A percentile compares a stretch with the other conserved stretches of the same genome.
phyloP scores from a whole-genome alignment of 2,113 vertebrate species.

The Corythornis cristatus region DNA sequence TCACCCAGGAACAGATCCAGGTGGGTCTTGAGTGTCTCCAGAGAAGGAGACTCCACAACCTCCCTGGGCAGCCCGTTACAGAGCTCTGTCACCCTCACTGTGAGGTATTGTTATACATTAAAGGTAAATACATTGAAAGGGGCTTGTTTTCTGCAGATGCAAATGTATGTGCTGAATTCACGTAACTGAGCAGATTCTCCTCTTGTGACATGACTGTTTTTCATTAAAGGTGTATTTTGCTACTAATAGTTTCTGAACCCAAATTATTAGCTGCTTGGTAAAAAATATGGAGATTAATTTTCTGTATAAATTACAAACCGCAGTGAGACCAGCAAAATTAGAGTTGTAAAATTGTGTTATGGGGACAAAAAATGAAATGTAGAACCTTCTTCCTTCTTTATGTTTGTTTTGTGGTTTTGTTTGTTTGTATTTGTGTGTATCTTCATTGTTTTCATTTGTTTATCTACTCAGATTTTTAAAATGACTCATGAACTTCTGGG shows the following conservation, averaged over 20 bases:
- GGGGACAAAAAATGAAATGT: background rate
- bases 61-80: too few relatives aligned
- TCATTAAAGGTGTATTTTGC: background rate
- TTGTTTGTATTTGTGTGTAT: too few relatives aligned
- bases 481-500: background rate
- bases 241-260: background rate
- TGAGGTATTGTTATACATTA: too few relatives aligned
- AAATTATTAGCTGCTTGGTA: background rate
- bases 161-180: background rate
- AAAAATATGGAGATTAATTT: background rate
- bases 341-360: background rate
- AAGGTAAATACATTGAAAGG: background rate
- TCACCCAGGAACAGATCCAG: too few relatives aligned
- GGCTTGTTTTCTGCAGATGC: background rate
- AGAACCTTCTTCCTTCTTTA: background rate
- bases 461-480: background rate
- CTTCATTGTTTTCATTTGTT: background rate
- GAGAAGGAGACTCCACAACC: too few relatives aligned
- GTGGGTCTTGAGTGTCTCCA: too few relatives aligned
- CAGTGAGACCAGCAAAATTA: background rate
- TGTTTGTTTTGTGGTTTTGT: too few relatives aligned
- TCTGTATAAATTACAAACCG: background rate
- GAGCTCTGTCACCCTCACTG: too few relatives aligned
- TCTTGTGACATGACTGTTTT: accelerated
- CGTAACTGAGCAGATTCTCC: background rate